Conservation (phyloP, 92 coral and sea anemone genomes). For the Zoanthus solanderi region DNA sequence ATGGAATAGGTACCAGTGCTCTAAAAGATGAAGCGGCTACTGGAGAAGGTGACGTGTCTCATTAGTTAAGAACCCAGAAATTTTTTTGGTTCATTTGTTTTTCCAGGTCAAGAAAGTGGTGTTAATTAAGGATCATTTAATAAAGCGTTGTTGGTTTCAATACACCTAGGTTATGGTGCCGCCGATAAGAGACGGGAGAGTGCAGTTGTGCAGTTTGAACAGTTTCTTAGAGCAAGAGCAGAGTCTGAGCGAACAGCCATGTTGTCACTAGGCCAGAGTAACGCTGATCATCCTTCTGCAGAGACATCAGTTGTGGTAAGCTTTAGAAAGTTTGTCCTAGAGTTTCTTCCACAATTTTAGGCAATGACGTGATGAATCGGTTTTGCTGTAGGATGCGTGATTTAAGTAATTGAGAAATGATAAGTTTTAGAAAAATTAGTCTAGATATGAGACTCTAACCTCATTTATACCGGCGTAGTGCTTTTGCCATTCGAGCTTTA, state of each 20-base stretch:
- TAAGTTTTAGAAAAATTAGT: too few relatives aligned
- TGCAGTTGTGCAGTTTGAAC: conserved; percentile 82
- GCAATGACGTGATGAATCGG: too few relatives aligned
- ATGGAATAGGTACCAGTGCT: not conserved
- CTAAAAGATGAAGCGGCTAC: not conserved
- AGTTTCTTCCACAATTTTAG: too few relatives aligned
- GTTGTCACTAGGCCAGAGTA: conserved; percentile 51
- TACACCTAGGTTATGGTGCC: not conserved
- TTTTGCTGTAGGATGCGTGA: too few relatives aligned
- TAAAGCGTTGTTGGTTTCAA: not conserved
- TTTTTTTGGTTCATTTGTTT: too few relatives aligned
- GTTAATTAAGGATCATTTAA: not conserved
- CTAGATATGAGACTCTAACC: too few relatives aligned
- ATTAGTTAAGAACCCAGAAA: too few relatives aligned
- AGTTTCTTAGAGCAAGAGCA: conserved; percentile 78
- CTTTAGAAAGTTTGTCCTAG: too few relatives aligned
- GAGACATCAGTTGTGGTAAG: conserved; percentile 19
- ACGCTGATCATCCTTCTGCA: conserved; percentile 25
- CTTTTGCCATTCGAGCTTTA: too few relatives aligned
- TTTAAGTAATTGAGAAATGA: too few relatives aligned
- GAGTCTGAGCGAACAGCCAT: conserved; percentile 76
- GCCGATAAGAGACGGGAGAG: conserved; percentile 48
- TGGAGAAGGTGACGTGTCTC: not conserved
- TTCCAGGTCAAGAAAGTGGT: too few relatives aligned
- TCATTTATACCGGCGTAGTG: too few relatives aligned